phyloP scores from a whole-genome alignment of 2,888 invertebrate species.

The Ferrisia virgata region DNA sequence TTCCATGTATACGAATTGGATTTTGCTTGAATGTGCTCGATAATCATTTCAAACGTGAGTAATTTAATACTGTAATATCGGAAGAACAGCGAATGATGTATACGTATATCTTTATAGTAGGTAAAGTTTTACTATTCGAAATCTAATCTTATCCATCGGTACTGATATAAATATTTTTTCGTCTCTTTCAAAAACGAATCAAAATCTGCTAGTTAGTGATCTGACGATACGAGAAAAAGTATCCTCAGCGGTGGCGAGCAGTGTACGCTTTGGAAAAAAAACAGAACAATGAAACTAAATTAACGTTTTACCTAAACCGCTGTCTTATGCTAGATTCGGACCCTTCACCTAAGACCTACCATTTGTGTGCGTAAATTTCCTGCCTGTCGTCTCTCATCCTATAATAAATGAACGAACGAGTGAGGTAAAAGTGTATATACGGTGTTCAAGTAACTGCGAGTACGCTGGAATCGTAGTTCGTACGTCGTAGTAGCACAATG shows the following conservation, averaged over 20 bases:
- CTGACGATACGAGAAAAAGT: background rate
- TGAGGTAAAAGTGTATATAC: background rate
- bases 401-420: background rate
- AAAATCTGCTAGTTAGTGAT: background rate
- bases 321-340: background rate
- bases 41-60: background rate
- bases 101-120: too few species aligned
- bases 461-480: background rate
- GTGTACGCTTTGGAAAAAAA: background rate
- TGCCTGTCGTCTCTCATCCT: background rate
- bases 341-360: background rate
- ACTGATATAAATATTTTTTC: background rate
- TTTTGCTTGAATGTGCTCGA: background rate
- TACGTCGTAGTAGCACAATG: conserved; percentile 3
- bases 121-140: too few species aligned
- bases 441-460: background rate
- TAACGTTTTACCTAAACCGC: background rate
- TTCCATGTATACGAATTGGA: background rate
- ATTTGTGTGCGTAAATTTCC: background rate
- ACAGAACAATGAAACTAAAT: background rate
- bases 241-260: background rate
- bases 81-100: background rate
- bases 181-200: background rate
- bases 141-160: too few species aligned
- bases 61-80: background rate